Conservation (phyloP, 2,888 invertebrate genomes). For the Axea sp. region DNA sequence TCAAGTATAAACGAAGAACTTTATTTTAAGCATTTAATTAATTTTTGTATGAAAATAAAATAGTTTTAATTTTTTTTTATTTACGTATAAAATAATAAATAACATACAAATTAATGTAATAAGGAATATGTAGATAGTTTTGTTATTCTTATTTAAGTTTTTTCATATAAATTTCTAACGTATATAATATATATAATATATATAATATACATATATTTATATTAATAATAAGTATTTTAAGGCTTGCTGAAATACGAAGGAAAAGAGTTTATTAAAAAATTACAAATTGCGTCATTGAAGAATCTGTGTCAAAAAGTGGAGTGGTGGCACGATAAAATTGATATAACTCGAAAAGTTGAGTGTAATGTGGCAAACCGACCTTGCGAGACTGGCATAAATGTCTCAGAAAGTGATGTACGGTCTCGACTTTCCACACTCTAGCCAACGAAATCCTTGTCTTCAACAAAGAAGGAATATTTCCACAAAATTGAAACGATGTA, state of each 20-base stretch:
- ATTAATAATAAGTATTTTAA: too few species aligned
- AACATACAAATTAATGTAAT: too few species aligned
- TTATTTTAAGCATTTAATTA: too few species aligned
- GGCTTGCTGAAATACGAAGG: background rate
- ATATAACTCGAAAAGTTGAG: constrained; percentile 70
- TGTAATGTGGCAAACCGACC: constrained; percentile 69
- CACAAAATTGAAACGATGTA: constrained; percentile 36
- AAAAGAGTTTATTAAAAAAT: constrained; percentile 14
- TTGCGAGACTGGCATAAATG: constrained; percentile 71
- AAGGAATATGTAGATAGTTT: too few species aligned
- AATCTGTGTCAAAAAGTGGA: constrained; percentile 46
- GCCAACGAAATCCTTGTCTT: constrained; percentile 57
- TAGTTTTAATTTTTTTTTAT: too few species aligned
- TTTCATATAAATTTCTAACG: too few species aligned
- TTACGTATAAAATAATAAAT: too few species aligned
- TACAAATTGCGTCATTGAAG: constrained; percentile 50
- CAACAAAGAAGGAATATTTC: constrained; percentile 52
- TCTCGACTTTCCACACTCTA: constrained; percentile 61
- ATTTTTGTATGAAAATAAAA: too few species aligned
- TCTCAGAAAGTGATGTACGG: constrained; percentile 68
- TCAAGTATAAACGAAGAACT: too few species aligned
- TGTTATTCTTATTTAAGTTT: too few species aligned
- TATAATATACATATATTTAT: too few species aligned
- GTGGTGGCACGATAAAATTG: constrained; percentile 64
- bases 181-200: too few species aligned